phyloP scores from a whole-genome alignment of 2,797 vertebrate species.

The Brotula barbata region DNA sequence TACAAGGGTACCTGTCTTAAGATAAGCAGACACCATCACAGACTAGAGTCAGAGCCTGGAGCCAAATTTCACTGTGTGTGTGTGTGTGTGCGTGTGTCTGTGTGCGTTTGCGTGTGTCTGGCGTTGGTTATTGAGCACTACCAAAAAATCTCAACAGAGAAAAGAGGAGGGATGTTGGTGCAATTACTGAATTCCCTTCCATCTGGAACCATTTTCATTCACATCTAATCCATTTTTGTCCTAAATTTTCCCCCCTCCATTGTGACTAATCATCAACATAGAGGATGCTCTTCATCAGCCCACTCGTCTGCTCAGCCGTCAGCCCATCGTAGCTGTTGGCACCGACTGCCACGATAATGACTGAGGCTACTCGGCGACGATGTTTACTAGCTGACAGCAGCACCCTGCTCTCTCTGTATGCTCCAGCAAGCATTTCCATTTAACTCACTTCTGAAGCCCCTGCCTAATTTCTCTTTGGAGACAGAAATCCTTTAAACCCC shows the following conservation, averaged over 20 bases:
- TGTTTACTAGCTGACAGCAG: slow-evolving; percentile 93
- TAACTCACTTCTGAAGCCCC: slow-evolving; percentile 91
- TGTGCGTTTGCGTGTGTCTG: no score
- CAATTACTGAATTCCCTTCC: slow-evolving; percentile 52
- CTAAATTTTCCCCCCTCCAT: slow-evolving; percentile 58
- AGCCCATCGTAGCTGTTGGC: slow-evolving; percentile 58
- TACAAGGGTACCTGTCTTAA: no score
- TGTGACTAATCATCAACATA: slow-evolving; percentile 72
- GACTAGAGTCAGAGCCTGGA: no score
- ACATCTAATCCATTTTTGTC: slow-evolving; percentile 50
- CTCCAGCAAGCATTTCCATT: slow-evolving; percentile 95
- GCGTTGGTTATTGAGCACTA: background rate
- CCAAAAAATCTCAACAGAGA: slow-evolving; percentile 2
- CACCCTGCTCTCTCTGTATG: slow-evolving; percentile 84
- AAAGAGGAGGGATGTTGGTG: slow-evolving; percentile 22
- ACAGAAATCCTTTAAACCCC: slow-evolving; percentile 98
- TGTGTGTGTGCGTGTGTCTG: no score
- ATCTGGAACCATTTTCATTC: slow-evolving; percentile 45
- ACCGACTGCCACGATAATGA: slow-evolving; percentile 85
- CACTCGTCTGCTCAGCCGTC: slow-evolving; percentile 66
- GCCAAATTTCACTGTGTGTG: no score
- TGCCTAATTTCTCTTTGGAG: slow-evolving; percentile 97
- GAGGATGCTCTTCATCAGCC: slow-evolving; percentile 71
- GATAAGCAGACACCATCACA: no score
- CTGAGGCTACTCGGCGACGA: slow-evolving; percentile 87